Evolutionary conservation across 1,140 invertebrate genomes (phyloP).

Genomic region (Aricia agestis): DNA sequence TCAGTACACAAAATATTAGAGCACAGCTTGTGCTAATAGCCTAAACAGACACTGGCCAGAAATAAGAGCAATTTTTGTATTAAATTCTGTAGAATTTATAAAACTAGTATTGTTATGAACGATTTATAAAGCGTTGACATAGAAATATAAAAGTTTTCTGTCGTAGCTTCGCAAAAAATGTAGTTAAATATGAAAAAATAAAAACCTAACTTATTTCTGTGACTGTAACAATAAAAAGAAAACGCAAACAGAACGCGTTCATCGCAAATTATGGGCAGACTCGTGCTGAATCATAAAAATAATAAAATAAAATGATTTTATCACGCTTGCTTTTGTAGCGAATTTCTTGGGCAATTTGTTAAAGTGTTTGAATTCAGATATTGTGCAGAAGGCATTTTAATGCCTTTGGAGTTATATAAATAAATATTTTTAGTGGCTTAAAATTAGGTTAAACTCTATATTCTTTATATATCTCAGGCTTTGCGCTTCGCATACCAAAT

Average conservation of each 20-base stretch:
- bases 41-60: conserved; percentile 23
- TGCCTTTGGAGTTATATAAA: background rate
- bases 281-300: conserved; percentile 9
- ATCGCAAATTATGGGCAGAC: conserved; percentile 8
- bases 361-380: conserved; percentile 4
- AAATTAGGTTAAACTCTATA: background rate
- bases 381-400: background rate
- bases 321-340: conserved; percentile 4
- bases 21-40: conserved; percentile 31
- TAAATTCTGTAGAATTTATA: conserved; percentile 1
- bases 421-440: background rate
- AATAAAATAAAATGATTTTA: conserved; percentile 10
- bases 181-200: background rate
- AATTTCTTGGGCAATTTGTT: background rate
- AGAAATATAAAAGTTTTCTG: background rate
- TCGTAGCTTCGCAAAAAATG: background rate
- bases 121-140: background rate
- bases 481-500: background rate
- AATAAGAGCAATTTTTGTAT: conserved; percentile 10
- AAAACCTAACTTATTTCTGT: background rate
- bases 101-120: background rate
- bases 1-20: conserved; percentile 26
- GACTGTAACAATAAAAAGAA: conserved; percentile 8
- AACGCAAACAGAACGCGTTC: background rate
- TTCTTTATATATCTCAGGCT: background rate